These are phyloP conservation scores for Orthonevra nobilis DNA, from an alignment of 2,888 invertebrate species.

Conservation along the genomic window DNA sequence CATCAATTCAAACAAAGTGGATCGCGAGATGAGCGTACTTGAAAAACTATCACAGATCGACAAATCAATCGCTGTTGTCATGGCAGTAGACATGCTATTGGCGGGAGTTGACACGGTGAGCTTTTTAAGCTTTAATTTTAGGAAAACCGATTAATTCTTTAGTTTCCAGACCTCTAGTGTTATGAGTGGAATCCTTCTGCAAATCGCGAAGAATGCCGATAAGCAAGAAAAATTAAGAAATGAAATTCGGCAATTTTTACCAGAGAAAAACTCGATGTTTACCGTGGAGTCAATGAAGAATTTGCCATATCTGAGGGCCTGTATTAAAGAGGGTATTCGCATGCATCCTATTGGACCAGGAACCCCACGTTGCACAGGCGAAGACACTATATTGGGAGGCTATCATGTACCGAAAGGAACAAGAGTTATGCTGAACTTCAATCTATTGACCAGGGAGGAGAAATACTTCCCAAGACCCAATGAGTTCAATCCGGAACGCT, in stretches of 20 bases:
- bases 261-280: slow-evolving; percentile 78
- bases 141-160: too few relatives aligned
- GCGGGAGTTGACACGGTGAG: slow-evolving; percentile 84
- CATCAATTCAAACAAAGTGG: slow-evolving; percentile 68
- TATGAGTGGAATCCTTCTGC: slow-evolving; percentile 82
- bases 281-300: slow-evolving; percentile 80
- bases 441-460: slow-evolving; percentile 83
- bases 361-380: slow-evolving; percentile 81
- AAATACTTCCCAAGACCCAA: slow-evolving; percentile 83
- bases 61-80: slow-evolving; percentile 81
- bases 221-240: slow-evolving; percentile 84
- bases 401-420: slow-evolving; percentile 84
- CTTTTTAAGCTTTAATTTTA: too few relatives aligned
- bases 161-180: too few relatives aligned
- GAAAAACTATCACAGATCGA: slow-evolving; percentile 81
- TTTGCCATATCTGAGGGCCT: slow-evolving; percentile 85
- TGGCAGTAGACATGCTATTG: slow-evolving; percentile 83
- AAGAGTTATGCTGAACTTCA: slow-evolving; percentile 87
- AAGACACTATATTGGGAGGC: slow-evolving; percentile 83
- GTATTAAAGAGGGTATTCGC: slow-evolving; percentile 86
- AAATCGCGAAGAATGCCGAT: slow-evolving; percentile 83
- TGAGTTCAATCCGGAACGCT: slow-evolving; percentile 87
- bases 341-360: slow-evolving; percentile 83
- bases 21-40: slow-evolving; percentile 80
- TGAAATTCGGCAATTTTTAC: slow-evolving; percentile 81